Base-by-base conservation (phyloP, 2,113 vertebrate genomes). In the Lota lota region DNA sequence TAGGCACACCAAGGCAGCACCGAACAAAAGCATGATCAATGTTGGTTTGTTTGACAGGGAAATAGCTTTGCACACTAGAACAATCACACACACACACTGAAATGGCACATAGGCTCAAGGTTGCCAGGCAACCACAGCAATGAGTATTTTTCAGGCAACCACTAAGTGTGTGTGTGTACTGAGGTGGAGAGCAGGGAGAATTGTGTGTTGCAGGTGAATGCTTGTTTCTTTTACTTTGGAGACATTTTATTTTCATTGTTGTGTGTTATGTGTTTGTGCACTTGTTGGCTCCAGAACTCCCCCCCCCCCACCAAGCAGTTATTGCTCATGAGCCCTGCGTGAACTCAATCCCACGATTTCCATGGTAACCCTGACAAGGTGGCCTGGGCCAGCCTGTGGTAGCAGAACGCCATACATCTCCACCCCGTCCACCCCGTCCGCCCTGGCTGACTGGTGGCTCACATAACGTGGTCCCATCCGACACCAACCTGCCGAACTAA, bases 261-360 rank as follows among this genome's bases (percentile, higher is more conserved):
- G 59, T 47, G 40, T 47, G 40, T 47, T 47, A 14, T 17, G 68
- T 22, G 58, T 50, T 51, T 18, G 19, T 21, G 11, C 14, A 18
- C 36, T 19, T 3, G 61, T 47, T 64, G 4, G 57, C 19, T 69
- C 67, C n/a, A 61, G 47, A 66, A 66, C 72, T 75, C 8, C 40
- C 40, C 40, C 40, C 40, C 8, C 40, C 40, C 40, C 7, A 47
- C 40, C 40, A 1, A 47, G 10, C 40, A 47, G 36, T 40, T 75
- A 83, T 75, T 63, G 66, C 76, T 83, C 72, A 21, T 77, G 70
- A 80, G 77, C 78, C 84, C 77, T 58, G 18, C 74, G 77, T 84
- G 84, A 88, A 85, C 87, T 81, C 83, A 88, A 81, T 84, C 86
- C 81, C 18, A 40, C 1, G 69, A 85, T 90, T 87, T 74, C 88